Conservation (phyloP, 2,888 invertebrate species). For the Adela reaumurella region DNA sequence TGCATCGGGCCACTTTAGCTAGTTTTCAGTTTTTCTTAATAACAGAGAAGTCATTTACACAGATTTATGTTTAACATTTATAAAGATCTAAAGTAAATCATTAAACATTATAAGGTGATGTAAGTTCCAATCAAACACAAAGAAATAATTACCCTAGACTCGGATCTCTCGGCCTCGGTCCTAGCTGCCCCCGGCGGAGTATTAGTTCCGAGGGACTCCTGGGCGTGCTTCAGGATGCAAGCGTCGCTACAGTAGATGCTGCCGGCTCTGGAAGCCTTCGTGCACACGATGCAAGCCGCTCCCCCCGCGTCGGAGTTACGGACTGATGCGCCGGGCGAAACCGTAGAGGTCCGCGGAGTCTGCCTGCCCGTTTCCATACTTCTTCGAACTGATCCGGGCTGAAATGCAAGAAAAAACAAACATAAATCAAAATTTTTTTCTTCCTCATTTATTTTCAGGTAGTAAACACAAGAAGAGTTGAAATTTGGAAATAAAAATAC, state of each 20-base stretch:
- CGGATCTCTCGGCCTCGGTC: constrained; percentile 25
- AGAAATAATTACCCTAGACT: constrained; percentile 32
- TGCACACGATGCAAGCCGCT: constrained; percentile 71
- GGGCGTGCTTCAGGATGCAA: constrained; percentile 82
- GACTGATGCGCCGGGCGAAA: constrained; percentile 19
- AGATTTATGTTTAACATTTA: no score
- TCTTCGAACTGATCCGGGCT: background rate
- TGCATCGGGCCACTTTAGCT: no score
- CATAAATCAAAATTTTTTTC: no score
- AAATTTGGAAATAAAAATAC: no score
- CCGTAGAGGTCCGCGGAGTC: background rate
- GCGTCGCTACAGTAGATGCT: constrained; percentile 87
- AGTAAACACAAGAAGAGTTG: no score
- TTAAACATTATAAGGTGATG: no score
- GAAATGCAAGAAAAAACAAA: no score
- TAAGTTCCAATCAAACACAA: constrained; percentile 12
- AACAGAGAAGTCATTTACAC: no score
- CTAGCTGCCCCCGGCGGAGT: constrained; percentile 19
- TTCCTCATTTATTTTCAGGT: no score
- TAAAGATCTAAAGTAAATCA: no score
- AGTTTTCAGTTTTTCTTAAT: no score
- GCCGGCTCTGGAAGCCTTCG: constrained; percentile 69
- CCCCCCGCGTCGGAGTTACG: constrained; percentile 19
- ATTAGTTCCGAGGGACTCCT: constrained; percentile 55
- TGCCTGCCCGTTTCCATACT: background rate